Conservation (phyloP, 2,113 vertebrate genomes). For the Suncus etruscus region DNA sequence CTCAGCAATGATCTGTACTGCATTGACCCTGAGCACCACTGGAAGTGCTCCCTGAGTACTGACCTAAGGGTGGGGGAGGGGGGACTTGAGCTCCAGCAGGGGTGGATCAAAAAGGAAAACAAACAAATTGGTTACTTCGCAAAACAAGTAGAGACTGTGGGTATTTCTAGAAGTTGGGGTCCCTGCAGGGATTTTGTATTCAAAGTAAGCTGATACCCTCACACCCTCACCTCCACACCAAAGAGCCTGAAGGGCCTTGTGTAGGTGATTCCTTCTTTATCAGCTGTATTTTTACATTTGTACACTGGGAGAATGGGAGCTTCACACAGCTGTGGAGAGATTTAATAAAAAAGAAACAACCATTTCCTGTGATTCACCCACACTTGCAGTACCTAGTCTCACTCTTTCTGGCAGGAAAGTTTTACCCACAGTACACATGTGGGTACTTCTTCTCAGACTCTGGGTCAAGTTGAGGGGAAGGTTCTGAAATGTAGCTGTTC, state of each 20-base stretch:
- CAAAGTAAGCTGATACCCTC: not conserved
- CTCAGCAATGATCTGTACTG: no score
- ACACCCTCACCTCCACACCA: not conserved
- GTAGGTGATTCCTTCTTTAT: not conserved
- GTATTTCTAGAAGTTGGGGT: not conserved
- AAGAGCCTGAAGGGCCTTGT: not conserved
- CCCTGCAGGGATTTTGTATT: not conserved
- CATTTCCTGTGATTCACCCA: not conserved
- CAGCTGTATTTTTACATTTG: not conserved
- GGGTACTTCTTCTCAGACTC: not conserved
- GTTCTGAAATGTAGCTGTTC: not conserved
- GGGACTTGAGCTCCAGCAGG: no score
- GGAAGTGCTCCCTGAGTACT: no score
- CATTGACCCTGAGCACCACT: no score
- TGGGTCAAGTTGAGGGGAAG: fast-evolving
- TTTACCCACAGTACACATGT: not conserved
- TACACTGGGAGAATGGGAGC: not conserved
- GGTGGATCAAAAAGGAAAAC: no score
- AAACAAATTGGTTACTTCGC: no score
- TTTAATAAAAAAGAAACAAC: not conserved
- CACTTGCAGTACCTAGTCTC: not conserved
- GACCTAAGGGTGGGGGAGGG: no score
- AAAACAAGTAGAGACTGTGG: no score
- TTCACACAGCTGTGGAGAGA: not conserved
- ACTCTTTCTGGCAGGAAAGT: not conserved